Base-by-base conservation (phyloP, 2,888 invertebrate genomes). In the Leptinotarsa juncta region DNA sequence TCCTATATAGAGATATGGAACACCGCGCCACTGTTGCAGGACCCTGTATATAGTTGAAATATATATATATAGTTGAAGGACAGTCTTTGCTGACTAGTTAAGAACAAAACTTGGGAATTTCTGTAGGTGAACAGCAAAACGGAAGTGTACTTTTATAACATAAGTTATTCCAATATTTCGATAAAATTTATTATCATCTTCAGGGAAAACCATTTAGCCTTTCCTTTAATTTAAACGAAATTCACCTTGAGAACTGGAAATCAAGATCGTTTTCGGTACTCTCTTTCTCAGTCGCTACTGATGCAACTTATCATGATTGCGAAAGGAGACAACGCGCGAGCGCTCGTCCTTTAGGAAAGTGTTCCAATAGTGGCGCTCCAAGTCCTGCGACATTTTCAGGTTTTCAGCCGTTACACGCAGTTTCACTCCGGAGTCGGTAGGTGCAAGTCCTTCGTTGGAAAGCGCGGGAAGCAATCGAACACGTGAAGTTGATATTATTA, bases 381-480 rank as follows among this genome's bases (percentile, higher is more conserved):
- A 62, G 42, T 62, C 62, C 62, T 62, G 62, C 62, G 62, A 62
- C 62, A 62, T 62, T 62, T 62, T 62, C 62, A 32, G 62, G 62
- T 32, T 42, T 62, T 62, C 62, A 10, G 62, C 18, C 62, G 62
- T n/a, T 62, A 62, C 62, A 62, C 62, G 42, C 42, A 62, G 62
- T 62, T 62, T n/a, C 42, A 42, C 2, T 42, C 32, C 62, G 62
- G 10, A 15, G 7, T 18, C 42, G 62, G 42, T 32, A n/a, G 32
- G 62, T n/a, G 26, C 32, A 16, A n/a, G 62, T 62, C 32, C 62
- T 42, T 62, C 1, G 26, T 32, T n/a, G 62, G 15, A n/a, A 62
- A 32, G 4, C 42, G n/a, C 42, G 32, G 42, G 3, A 7, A 10
- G 0, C 7, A 32, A 32, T 32, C 26, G 32, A n/a, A 32, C 62